Evolutionary conservation across 1,140 invertebrate genomes (phyloP), one percentile per base, ranked within the genome.

Genomic region (Drosophila parabipectinata): DNA sequence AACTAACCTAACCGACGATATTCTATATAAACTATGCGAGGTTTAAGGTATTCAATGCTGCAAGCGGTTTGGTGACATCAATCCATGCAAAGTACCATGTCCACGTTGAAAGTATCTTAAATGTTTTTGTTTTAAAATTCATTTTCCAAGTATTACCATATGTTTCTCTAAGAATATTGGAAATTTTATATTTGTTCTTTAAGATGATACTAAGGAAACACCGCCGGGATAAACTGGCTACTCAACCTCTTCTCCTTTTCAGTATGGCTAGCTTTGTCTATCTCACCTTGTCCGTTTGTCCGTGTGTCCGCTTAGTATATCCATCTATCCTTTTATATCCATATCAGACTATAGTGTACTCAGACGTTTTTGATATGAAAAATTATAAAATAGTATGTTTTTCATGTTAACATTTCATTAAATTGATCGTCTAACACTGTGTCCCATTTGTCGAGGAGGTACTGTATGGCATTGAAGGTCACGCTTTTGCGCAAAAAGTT

Each of bases 401-500:
- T 39, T 14, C 8, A 4, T 14, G 15, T 44, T 8, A 8, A 18
- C 3, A 15, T 7, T 10, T 21, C 44, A 47, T 24, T 7, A 45
- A 45, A n/a, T 8, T 18, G 39, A 60, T 7, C 7, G 18, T 54
- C 2, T 66, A 59, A 59, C 50, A 32, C 15, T 15, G 9, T 45
- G 12, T 56, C 15, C n/a, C n/a, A 61, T 61, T 67, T 34, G 39
- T 48, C 0, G 9, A 18, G 5, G 51, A 10, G 15, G 67, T 68
- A 77, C 79, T 81, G 76, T 63, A 41, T 68, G 37, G 47, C 30
- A 50, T 69, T 80, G 77, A 58, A 41, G 52, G 47, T 87, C 80
- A 91, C 79, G 75, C 89, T 91, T 91, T 91, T 91, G 90, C 90
- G 90, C 90, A 91, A 91, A 90, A 73, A 90, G 90, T 59, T 91